Percentiles rank a stretch among this genome's conserved stretches.
Conservation (phyloP, 2,888 invertebrate genomes). For the Mimachlamys varia region DNA sequence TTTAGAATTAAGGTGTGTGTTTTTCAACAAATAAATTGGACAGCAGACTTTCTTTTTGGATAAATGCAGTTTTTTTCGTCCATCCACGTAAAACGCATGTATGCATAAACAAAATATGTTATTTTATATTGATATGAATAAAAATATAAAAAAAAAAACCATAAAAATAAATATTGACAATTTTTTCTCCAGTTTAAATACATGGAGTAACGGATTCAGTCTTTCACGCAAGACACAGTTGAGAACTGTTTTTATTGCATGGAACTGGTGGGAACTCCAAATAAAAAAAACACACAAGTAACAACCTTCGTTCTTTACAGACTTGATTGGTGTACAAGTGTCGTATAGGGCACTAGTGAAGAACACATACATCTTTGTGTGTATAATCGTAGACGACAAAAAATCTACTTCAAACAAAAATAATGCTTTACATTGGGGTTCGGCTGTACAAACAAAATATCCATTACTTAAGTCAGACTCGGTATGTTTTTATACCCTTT, state of each 20-base stretch:
- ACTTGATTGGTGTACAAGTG: neutral
- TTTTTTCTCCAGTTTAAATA: no score
- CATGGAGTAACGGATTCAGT: no score
- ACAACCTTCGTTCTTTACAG: neutral
- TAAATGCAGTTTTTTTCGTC: no score
- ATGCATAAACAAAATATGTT: no score
- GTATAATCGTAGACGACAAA: neutral
- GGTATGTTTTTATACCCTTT: neutral
- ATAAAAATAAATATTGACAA: no score
- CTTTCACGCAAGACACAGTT: no score
- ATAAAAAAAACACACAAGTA: neutral
- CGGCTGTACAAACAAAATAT: neutral
- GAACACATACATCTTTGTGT: neutral
- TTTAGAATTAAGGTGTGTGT: no score
- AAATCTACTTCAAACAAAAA: slow-evolving; percentile 31
- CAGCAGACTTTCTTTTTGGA: no score
- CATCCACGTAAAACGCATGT: no score
- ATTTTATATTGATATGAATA: no score
- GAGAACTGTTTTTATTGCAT: neutral
- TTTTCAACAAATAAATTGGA: no score
- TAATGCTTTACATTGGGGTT: neutral
- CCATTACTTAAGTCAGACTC: neutral
- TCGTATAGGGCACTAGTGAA: neutral
- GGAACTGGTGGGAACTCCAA: neutral
- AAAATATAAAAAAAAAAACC: no score